Conservation (phyloP, 2,113 vertebrate genomes). For the Chaetops frenatus region DNA sequence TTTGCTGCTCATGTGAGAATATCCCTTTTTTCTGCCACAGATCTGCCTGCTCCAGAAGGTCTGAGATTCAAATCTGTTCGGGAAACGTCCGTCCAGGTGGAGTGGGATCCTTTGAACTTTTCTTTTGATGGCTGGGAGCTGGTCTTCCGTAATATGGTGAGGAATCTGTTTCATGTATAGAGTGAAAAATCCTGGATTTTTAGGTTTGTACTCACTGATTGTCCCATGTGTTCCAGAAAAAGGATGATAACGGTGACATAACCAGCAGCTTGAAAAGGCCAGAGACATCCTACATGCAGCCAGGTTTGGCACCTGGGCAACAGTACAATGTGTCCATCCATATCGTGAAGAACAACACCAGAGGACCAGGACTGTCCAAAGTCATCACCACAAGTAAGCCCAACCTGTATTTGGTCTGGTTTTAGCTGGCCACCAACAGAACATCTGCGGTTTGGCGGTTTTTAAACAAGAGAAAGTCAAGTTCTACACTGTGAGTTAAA, state of each 20-base stretch:
- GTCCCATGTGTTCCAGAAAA: conserved; percentile 80
- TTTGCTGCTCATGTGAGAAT: neutral
- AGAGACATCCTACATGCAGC: conserved; percentile 89
- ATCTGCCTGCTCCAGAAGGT: conserved; percentile 92
- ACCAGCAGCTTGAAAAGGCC: conserved; percentile 83
- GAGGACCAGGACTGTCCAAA: conserved; percentile 83
- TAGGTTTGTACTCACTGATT: neutral
- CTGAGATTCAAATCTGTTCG: conserved; percentile 92
- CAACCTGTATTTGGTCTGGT: neutral
- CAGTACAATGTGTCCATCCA: conserved; percentile 95
- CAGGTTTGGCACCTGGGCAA: conserved; percentile 90
- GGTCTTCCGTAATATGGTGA: conserved; percentile 90
- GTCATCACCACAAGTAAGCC: conserved; percentile 89
- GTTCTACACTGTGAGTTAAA: neutral
- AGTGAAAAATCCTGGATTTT: neutral
- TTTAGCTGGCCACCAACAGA: neutral
- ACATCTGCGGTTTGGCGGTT: neutral
- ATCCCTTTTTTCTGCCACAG: conserved; percentile 58
- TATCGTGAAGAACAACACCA: conserved; percentile 91
- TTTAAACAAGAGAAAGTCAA: neutral
- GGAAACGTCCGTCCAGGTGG: conserved; percentile 92
- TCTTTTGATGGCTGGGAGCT: conserved; percentile 95
- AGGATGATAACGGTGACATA: conserved; percentile 91
- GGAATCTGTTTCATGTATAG: neutral
- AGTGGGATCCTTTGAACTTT: conserved; percentile 93